These are phyloP conservation scores for Gambusia holbrooki DNA, from an alignment of 2,113 vertebrate genomes.

Conservation along the genomic window DNA sequence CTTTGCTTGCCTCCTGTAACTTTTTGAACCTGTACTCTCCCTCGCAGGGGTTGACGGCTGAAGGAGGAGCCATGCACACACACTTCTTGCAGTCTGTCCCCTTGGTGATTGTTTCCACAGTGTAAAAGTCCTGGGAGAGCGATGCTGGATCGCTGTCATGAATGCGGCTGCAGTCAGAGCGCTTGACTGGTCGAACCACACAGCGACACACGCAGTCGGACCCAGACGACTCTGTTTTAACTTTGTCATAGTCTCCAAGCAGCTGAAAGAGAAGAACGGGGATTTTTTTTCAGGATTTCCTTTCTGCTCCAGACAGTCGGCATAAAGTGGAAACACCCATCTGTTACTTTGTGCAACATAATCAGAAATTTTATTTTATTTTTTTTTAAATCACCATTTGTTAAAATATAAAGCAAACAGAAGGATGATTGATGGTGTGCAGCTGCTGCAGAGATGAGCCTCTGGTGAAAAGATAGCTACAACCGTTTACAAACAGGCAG, in stretches of 20 bases:
- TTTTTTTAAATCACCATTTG: no score
- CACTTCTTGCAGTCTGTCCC: conserved; percentile 92
- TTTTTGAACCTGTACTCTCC: conserved; percentile 92
- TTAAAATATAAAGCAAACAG: background rate
- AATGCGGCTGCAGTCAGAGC: conserved; percentile 84
- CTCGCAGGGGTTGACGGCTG: conserved; percentile 92
- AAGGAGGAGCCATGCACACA: conserved; percentile 89
- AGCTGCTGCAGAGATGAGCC: conserved; percentile 42
- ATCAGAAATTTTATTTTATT: background rate
- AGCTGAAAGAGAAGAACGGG: conserved; percentile 66
- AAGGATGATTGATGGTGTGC: conserved; percentile 21
- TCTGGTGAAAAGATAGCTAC: conserved; percentile 13
- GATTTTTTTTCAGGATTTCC: background rate
- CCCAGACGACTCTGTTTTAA: conserved; percentile 91
- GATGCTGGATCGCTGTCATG: conserved; percentile 63
- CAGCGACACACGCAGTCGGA: conserved; percentile 91
- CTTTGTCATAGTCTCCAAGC: conserved; percentile 94
- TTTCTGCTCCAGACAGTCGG: background rate
- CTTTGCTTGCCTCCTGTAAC: conserved; percentile 85
- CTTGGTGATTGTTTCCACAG: conserved; percentile 91
- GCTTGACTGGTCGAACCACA: conserved; percentile 88
- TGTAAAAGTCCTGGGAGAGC: conserved; percentile 84
- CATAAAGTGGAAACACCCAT: background rate
- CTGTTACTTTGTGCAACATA: background rate
- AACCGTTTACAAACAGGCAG: conserved; percentile 38